Evolutionary conservation across 2,888 invertebrate species (phyloP), one percentile per base, ranked within the genome.

Genomic region (Heliconius erato): DNA sequence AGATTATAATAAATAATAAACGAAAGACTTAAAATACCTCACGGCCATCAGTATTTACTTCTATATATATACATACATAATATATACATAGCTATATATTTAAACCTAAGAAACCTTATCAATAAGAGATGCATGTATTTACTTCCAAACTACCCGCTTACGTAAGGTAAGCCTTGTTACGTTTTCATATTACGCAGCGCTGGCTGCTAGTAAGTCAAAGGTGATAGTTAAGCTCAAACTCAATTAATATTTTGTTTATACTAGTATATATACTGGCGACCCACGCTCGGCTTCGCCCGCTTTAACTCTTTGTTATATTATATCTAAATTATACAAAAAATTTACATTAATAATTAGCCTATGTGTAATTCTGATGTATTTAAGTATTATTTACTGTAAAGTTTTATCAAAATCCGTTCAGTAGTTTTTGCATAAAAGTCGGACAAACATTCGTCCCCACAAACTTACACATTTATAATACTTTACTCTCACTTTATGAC

Each of bases 221-320:
- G 77, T 77, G n/a, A 54, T 54, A 26, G 63, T 77, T 35, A 35
- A 40, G 63, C 59, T 77, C 76, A 77, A 77, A 59, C 40, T 63
- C 35, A 63, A 40, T 77, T 77, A 76, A 76, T 76, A 77, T 65
- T 74, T 65, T 63, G 59, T 63, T 77, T 23, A 77, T 77, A 67
- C 28, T n/a, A n/a, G 2, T 26, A 74, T 49, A 16, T 44, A 49
- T 49, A 49, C 44, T 49, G 14, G 44, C 14, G 3, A 2, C 44
- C 14, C 44, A 49, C 44, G 14, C 44, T 19, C 54, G 23, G 23
- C 23, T 19, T 54, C 54, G 19, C 54, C 54, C 54, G 54, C 54
- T 54, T 19, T 2, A 6, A 6, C 54, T 19, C 3, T 54, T 54
- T 54, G 5, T 54, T 54, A 54, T 54, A 54, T 19, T 54, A 54